Conservation (phyloP, 1,140 invertebrate species). For the Drosophila insularis region DNA sequence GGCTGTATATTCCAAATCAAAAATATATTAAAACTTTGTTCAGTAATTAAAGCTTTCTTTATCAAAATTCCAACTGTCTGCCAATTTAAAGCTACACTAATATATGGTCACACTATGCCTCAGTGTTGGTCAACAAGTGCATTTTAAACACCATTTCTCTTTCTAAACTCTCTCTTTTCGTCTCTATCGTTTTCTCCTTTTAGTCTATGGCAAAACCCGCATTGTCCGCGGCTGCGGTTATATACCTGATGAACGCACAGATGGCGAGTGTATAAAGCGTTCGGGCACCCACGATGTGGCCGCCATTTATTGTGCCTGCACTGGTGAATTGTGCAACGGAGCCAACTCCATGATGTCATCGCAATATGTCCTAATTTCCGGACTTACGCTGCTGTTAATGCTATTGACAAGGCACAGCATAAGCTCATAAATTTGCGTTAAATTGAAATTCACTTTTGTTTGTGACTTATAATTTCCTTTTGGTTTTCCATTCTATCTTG, state of each 20-base stretch:
- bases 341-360: constrained; percentile 64
- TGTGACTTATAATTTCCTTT: constrained; percentile 6
- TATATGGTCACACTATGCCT: not conserved
- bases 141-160: not conserved
- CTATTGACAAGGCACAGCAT: constrained; percentile 63
- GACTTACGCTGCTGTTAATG: constrained; percentile 53
- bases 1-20: no score
- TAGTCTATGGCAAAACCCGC: constrained; percentile 88
- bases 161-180: not conserved
- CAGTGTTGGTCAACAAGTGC: constrained; percentile 5
- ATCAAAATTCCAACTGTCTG: not conserved
- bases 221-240: constrained; percentile 90
- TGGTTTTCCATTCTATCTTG: constrained; percentile 20
- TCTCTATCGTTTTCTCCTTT: constrained; percentile 83
- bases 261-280: constrained; percentile 86
- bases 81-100: not conserved
- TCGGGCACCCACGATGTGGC: constrained; percentile 89
- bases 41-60: no score
- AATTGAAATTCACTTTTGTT: constrained; percentile 14
- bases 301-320: constrained; percentile 89
- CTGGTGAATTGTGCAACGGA: constrained; percentile 88
- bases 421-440: constrained; percentile 66
- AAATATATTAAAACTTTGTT: no score
- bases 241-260: constrained; percentile 85
- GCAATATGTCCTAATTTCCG: constrained; percentile 35